Evolutionary conservation across 2,113 vertebrate genomes (phyloP).

Genomic region (Myrmophylax atrothorax): DNA sequence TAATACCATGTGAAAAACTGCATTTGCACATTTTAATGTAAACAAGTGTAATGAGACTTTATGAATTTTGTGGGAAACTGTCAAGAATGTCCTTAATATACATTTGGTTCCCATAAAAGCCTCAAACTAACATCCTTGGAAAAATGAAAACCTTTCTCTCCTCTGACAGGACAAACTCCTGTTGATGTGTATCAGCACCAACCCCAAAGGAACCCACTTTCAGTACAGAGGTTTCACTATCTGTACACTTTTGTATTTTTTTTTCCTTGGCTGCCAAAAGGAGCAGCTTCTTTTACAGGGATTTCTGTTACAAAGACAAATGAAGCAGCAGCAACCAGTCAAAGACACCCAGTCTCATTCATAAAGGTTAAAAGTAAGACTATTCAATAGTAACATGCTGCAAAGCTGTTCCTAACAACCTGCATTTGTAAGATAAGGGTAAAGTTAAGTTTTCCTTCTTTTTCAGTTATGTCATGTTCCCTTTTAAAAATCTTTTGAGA

Average conservation of each 20-base stretch:
- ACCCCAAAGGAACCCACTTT: neutral
- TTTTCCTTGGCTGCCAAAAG: neutral
- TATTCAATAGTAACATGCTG: neutral
- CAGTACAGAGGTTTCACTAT: neutral
- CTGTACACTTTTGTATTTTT: neutral
- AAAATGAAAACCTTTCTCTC: neutral
- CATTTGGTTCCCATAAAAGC: neutral
- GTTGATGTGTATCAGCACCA: neutral
- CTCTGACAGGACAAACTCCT: neutral
- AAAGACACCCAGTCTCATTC: neutral
- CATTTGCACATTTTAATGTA: conserved; percentile 35
- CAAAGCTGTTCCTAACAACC: neutral
- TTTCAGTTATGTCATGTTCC: neutral
- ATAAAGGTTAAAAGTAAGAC: neutral
- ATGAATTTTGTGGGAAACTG: conserved; percentile 44
- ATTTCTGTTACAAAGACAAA: neutral
- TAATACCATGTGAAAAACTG: conserved; percentile 46
- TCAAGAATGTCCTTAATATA: neutral
- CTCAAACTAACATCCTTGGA: neutral
- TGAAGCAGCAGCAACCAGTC: neutral
- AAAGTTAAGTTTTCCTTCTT: neutral
- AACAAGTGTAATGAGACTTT: conserved; percentile 47
- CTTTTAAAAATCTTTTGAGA: neutral
- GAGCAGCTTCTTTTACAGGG: neutral
- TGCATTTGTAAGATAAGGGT: neutral